Conservation (phyloP, 2,797 vertebrate genomes). For the Lophotriccus pileatus region DNA sequence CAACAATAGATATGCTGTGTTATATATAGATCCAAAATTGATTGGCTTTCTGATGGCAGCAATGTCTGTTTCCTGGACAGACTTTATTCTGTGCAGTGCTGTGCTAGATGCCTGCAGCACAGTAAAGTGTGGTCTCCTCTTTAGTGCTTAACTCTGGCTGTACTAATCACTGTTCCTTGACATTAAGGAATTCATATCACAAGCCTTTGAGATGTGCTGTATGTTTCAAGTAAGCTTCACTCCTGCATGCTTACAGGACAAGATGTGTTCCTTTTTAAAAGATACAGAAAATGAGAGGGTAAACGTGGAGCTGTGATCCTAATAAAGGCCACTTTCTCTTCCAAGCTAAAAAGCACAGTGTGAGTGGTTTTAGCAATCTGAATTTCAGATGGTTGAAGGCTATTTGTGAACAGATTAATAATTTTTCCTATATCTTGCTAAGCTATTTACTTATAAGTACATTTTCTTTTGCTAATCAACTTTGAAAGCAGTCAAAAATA, state of each 20-base stretch:
- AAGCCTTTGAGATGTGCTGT: neutral
- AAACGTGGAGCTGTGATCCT: neutral
- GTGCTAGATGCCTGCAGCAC: neutral
- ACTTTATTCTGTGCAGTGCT: neutral
- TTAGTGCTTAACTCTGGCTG: neutral
- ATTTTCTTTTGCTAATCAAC: neutral
- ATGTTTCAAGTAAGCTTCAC: neutral
- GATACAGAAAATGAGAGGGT: neutral
- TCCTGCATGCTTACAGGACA: neutral
- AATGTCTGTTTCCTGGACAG: slow-evolving; percentile 7
- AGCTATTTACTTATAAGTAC: neutral
- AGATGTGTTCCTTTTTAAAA: neutral
- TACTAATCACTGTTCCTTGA: neutral
- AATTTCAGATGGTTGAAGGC: neutral
- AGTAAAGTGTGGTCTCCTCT: neutral
- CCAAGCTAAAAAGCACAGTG: neutral
- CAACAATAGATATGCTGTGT: neutral
- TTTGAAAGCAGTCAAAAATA: neutral
- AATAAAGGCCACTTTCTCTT: neutral
- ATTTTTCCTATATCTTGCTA: neutral
- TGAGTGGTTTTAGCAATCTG: neutral
- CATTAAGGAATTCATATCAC: neutral
- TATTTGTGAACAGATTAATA: neutral
- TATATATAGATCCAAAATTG: slow-evolving; percentile 25
- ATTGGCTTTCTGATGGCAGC: slow-evolving; percentile 21